These are phyloP conservation scores for Leptinotarsa defecta DNA, from an alignment of 1,140 invertebrate species.

Conservation along the genomic window DNA sequence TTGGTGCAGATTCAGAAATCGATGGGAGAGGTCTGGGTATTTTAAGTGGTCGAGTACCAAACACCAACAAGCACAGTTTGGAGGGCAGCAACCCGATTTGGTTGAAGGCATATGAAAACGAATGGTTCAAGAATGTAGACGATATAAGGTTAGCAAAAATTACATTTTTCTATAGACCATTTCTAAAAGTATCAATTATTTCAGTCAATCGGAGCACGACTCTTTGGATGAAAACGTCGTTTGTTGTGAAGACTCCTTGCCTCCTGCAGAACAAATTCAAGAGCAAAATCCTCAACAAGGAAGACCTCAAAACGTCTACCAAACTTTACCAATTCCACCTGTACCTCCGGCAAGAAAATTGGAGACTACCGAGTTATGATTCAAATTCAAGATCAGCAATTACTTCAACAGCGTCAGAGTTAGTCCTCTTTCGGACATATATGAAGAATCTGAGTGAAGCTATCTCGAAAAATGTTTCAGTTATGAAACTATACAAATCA, in stretches of 20 bases:
- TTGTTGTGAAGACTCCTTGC: slow-evolving; percentile 61
- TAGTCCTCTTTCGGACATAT: slow-evolving; percentile 21
- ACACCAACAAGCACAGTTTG: slow-evolving; percentile 91
- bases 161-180: not conserved
- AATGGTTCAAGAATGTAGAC: slow-evolving; percentile 90
- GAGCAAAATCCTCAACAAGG: slow-evolving; percentile 19
- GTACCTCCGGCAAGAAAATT: slow-evolving; percentile 74
- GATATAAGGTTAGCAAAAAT: slow-evolving; percentile 66
- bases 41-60: slow-evolving; percentile 78
- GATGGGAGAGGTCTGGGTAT: slow-evolving; percentile 70
- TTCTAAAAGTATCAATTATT: not conserved
- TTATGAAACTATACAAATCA: too few relatives aligned
- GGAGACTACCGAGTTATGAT: slow-evolving; percentile 80
- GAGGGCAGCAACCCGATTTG: slow-evolving; percentile 95
- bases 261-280: slow-evolving; percentile 25
- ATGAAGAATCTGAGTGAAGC: slow-evolving; percentile 17
- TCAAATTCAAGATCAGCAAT: slow-evolving; percentile 22
- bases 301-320: slow-evolving; percentile 60
- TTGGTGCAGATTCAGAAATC: slow-evolving; percentile 73
- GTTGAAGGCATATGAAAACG: slow-evolving; percentile 92
- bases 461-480: too few relatives aligned
- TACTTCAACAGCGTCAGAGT: slow-evolving; percentile 20
- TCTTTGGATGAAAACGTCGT: slow-evolving; percentile 87
- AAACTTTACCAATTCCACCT: slow-evolving; percentile 65
- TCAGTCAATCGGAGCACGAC: slow-evolving; percentile 77